Conservation (phyloP, 2,113 vertebrate species). For the Tetraodon nigroviridis region DNA sequence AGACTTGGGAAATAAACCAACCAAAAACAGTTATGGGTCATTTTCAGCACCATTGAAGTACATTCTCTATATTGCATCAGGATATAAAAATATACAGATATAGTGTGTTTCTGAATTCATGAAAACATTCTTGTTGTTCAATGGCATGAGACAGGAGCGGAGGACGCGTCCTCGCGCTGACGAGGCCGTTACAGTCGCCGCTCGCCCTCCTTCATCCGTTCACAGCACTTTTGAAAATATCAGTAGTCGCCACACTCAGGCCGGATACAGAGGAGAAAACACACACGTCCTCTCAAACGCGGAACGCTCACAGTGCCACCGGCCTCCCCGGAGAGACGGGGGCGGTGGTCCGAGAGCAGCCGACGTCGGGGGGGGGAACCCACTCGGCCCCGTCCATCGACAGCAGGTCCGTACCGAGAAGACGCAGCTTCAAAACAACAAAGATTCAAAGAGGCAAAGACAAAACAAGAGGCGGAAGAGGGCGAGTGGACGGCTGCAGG, state of each 20-base stretch:
- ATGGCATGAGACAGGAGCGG: conserved; percentile 75
- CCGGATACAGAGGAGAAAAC: conserved; percentile 41
- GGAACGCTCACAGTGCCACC: conserved; percentile 51
- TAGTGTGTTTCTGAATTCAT: conserved; percentile 54
- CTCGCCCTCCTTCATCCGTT: conserved; percentile 64
- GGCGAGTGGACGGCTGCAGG: conserved; percentile 55
- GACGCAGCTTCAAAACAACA: conserved; percentile 34
- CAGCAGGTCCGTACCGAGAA: conserved; percentile 3
- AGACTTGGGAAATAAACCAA: conserved; percentile 71
- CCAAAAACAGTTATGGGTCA: conserved; percentile 77
- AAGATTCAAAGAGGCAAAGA: conserved; percentile 43
- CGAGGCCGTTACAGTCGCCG: conserved; percentile 28
- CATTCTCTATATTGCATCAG: conserved; percentile 81
- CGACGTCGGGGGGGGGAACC: conserved; percentile 8
- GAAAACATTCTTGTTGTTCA: conserved; percentile 79
- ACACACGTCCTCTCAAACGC: conserved; percentile 40
- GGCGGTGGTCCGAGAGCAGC: conserved; percentile 26
- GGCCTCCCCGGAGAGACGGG: conserved; percentile 15
- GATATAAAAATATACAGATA: conserved; percentile 82
- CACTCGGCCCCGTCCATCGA: conserved; percentile 15
- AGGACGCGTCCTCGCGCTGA: conserved; percentile 61
- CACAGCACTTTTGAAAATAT: conserved; percentile 70
- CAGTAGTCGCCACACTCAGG: conserved; percentile 70
- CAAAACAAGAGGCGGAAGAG: conserved; percentile 31
- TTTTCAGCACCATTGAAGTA: conserved; percentile 79